phyloP scores from a whole-genome alignment of 2,888 invertebrate species.

The Apantesis nais region DNA sequence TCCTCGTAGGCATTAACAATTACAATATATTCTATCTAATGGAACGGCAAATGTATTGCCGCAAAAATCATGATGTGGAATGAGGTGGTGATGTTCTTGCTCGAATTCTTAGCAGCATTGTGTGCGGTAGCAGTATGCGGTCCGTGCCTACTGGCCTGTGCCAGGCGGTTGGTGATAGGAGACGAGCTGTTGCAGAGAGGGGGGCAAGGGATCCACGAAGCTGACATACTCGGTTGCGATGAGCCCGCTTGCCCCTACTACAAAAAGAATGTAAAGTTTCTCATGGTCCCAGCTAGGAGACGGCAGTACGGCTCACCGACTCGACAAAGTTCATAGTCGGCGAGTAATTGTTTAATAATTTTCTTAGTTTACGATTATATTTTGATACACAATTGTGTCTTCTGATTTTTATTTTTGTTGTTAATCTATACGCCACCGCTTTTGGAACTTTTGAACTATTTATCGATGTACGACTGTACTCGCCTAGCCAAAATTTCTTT shows the following conservation, averaged over 20 bases:
- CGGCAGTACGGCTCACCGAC: slow-evolving; percentile 64
- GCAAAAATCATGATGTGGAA: slow-evolving; percentile 58
- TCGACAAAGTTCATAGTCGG: slow-evolving; percentile 47
- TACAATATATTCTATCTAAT: slow-evolving; percentile 20
- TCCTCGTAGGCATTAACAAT: slow-evolving; percentile 1
- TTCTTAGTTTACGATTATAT: slow-evolving; percentile 32
- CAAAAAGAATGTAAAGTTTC: slow-evolving; percentile 72
- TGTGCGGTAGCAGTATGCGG: slow-evolving; percentile 79
- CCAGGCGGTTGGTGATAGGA: slow-evolving; percentile 68
- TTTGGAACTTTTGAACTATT: not conserved
- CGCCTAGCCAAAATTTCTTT: not conserved
- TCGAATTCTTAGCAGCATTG: slow-evolving; percentile 73
- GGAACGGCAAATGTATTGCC: slow-evolving; percentile 26
- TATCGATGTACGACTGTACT: not conserved
- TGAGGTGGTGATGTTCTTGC: slow-evolving; percentile 70
- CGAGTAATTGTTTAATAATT: slow-evolving; percentile 25
- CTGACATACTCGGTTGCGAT: slow-evolving; percentile 75
- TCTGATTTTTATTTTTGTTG: slow-evolving; percentile 18
- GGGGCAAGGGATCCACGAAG: slow-evolving; percentile 59
- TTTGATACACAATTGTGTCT: slow-evolving; percentile 4
- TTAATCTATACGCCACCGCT: not conserved
- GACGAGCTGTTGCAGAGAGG: slow-evolving; percentile 67
- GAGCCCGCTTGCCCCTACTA: slow-evolving; percentile 80
- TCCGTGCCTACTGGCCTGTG: slow-evolving; percentile 73
- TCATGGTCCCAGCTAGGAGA: slow-evolving; percentile 73